Percentiles rank a stretch among this genome's conserved stretches.
Conservation (phyloP, 2,113 vertebrate genomes). For the Rhea americana region DNA sequence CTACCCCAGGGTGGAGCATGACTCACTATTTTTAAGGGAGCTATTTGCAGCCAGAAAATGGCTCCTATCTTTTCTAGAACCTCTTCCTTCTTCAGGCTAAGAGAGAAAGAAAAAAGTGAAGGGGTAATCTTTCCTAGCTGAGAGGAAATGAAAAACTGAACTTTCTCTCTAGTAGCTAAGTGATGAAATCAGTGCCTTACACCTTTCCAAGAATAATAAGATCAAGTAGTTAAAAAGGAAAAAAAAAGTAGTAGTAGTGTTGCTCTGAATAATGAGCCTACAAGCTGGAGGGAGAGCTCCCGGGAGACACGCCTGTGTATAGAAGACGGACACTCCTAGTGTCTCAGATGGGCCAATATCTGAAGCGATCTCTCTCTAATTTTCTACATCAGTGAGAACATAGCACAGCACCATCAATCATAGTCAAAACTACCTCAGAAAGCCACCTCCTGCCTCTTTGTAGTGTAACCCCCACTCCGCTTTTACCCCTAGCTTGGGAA, state of each 20-base stretch:
- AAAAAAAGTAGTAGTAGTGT: neutral
- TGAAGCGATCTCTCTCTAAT: slow-evolving; percentile 49
- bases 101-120: neutral
- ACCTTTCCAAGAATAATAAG: neutral
- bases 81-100: neutral
- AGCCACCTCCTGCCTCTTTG: neutral
- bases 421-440: neutral
- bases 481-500: neutral
- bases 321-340: slow-evolving; percentile 26
- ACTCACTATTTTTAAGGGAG: slow-evolving; percentile 43
- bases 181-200: neutral
- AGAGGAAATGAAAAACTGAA: slow-evolving; percentile 39
- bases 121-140: neutral
- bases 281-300: neutral
- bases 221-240: neutral
- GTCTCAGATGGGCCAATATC: neutral
- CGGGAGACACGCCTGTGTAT: neutral
- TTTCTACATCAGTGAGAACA: slow-evolving; percentile 71
- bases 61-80: neutral
- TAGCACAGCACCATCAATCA: slow-evolving; percentile 48
- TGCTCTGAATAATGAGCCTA: slow-evolving; percentile 52
- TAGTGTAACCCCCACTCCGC: fast-evolving
- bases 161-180: slow-evolving; percentile 31
- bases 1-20: fast-evolving
- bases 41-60: slow-evolving; percentile 19